Base-by-base conservation (phyloP, 2,888 invertebrate species). In the Pegoplata infirma region DNA sequence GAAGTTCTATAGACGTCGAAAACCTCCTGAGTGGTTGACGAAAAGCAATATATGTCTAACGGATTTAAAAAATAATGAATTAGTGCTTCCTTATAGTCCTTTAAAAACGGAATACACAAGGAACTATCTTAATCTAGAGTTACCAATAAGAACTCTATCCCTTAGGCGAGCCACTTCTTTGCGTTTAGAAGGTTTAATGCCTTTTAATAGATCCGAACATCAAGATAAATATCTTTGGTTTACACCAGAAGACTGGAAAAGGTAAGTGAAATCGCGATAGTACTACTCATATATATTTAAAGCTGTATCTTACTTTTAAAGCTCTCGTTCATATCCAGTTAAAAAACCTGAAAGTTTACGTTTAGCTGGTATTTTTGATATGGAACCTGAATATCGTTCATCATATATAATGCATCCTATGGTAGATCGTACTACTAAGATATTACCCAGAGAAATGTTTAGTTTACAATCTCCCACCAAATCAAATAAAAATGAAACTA, bases 151-250 rank as follows among this genome's bases (percentile, higher is more conserved):
- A 67, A 47, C 44, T 40, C 71, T 67, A 8, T 58, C 79, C 19
- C 2, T 86, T 66, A 83, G 89, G 58, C 84, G 86, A 68, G 84
- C 88, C 8, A 89, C 89, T 36, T 89, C 89, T 75, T 81, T 90
- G 79, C 87, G 84, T 53, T 82, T 89, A 78, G 88, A 88, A 79
- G 90, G 89, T 80, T 85, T 84, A 72, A 89, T 90, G 88, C 85
- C 86, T 76, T 75, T 75, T 1, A 83, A 85, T 66, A 81, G 84
- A 76, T 85, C 89, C 63, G 89, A 89, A 82, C 87, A 88, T 74
- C 88, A 86, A 83, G 87, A 88, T 61, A 85, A 88, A 80, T 89
- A 85, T 84, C 87, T 86, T 81, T 86, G 86, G 85, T 90, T 84
- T 76, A 84, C 86, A n/a, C 83, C 87, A 49, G 86, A 88, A 78